A percentile compares a stretch with the other conserved stretches of the same genome.
Conservation (phyloP, 2,797 vertebrate genomes). For the Eutrigla gurnardus region DNA sequence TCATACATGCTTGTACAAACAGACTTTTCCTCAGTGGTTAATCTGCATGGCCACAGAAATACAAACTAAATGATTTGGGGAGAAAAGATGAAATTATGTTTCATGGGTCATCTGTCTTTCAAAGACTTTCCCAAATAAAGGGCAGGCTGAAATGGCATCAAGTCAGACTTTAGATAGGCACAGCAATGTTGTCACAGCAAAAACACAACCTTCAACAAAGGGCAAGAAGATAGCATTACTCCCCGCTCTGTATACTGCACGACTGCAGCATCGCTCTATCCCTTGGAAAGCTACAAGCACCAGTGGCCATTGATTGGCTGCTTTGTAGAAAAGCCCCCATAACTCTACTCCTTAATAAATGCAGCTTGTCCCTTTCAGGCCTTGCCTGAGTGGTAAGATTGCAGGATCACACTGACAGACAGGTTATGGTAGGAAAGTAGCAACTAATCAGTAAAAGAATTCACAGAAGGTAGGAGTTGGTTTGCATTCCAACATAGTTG, state of each 20-base stretch:
- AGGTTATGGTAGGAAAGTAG: slow-evolving; percentile 22
- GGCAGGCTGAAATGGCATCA: slow-evolving; percentile 40
- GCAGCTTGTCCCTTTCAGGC: slow-evolving; percentile 29
- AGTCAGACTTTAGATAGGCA: slow-evolving; percentile 34
- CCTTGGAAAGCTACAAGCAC: slow-evolving; percentile 18
- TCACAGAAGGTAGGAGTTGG: slow-evolving; percentile 55
- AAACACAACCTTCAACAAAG: slow-evolving; percentile 53
- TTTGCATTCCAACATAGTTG: slow-evolving; percentile 52
- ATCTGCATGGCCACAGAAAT: slow-evolving; percentile 25
- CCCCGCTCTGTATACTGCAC: background rate
- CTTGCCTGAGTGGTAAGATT: slow-evolving; percentile 40
- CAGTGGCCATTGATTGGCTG: slow-evolving; percentile 24
- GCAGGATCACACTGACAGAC: slow-evolving; percentile 33
- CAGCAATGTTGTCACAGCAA: slow-evolving; percentile 35
- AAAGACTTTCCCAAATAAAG: slow-evolving; percentile 34
- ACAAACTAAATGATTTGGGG: slow-evolving; percentile 48
- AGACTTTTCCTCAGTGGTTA: slow-evolving; percentile 25
- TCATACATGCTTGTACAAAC: slow-evolving; percentile 6
- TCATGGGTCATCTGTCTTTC: slow-evolving; percentile 61
- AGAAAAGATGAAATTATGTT: slow-evolving; percentile 49
- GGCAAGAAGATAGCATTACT: slow-evolving; percentile 43
- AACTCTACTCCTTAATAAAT: slow-evolving; percentile 36
- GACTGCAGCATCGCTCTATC: slow-evolving; percentile 15
- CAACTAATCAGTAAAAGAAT: slow-evolving; percentile 61
- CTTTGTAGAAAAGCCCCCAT: slow-evolving; percentile 14